phyloP scores from a whole-genome alignment of 2,888 invertebrate species.

The Orthonevra nobilis region DNA sequence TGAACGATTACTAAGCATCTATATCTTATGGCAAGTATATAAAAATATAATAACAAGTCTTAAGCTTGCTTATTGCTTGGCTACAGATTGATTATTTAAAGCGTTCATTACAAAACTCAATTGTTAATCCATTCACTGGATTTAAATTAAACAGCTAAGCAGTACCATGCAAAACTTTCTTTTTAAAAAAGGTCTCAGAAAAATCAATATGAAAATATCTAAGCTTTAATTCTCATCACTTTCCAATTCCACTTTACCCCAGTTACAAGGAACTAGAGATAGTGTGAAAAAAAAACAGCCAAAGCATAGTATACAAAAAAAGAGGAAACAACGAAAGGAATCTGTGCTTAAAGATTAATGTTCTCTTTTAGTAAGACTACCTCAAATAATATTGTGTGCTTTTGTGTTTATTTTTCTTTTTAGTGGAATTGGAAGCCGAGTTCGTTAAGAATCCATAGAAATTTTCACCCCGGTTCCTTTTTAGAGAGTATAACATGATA shows the following conservation, averaged over 20 bases:
- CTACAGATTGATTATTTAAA: too few relatives aligned
- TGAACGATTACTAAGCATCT: too few relatives aligned
- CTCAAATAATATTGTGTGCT: conserved; percentile 24
- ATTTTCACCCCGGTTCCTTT: conserved; percentile 62
- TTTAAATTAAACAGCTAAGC: too few relatives aligned
- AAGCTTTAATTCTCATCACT: conserved; percentile 7
- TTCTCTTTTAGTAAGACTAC: conserved; percentile 44
- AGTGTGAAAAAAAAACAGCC: neutral
- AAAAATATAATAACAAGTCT: too few relatives aligned
- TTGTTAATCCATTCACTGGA: too few relatives aligned
- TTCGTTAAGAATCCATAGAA: conserved; percentile 55
- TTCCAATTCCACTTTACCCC: conserved; percentile 34
- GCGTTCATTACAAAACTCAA: too few relatives aligned
- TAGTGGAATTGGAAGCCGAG: conserved; percentile 48
- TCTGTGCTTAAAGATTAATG: conserved; percentile 68
- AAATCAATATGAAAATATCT: conserved; percentile 24
- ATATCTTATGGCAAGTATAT: too few relatives aligned
- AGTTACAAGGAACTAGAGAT: conserved; percentile 6
- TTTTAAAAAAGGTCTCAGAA: too few relatives aligned
- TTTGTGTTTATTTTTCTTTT: conserved; percentile 37
- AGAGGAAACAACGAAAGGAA: conserved; percentile 29
- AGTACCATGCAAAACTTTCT: too few relatives aligned
- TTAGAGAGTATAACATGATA: conserved; percentile 60
- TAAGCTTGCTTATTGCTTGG: too few relatives aligned
- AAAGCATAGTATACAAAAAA: neutral